Conservation (phyloP, 2,113 vertebrate species). For the Alaudala cheleensis region DNA sequence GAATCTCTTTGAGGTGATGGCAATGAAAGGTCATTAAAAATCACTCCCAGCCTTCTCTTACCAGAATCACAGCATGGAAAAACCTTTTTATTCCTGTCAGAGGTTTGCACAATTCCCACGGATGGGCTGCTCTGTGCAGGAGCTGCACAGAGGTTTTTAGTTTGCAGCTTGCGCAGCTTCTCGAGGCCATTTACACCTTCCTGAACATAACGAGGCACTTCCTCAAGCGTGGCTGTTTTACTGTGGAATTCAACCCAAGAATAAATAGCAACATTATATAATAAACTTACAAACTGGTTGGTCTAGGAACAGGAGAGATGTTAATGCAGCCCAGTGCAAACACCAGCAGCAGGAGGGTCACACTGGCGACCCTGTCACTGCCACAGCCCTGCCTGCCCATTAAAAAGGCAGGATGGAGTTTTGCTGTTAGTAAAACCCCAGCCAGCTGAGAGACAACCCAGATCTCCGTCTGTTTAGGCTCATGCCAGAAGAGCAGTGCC, state of each 20-base stretch:
- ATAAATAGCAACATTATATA: not conserved
- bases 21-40: slow-evolving; percentile 1
- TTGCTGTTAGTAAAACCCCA: not conserved
- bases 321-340: not conserved
- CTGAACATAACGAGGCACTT: not conserved
- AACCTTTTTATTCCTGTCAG: not conserved
- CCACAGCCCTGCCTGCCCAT: rapidly evolving
- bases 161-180: not conserved
- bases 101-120: not conserved
- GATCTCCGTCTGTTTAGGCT: not conserved
- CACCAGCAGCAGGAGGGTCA: not conserved
- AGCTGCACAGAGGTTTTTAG: not conserved
- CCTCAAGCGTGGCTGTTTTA: slow-evolving; percentile 1
- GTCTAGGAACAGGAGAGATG: not conserved
- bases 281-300: not conserved
- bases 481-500: not conserved
- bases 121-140: not conserved
- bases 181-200: slow-evolving; percentile 16
- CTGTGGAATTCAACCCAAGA: slow-evolving; percentile 11
- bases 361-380: rapidly evolving
- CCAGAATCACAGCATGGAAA: slow-evolving; percentile 14
- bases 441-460: not conserved
- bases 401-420: not conserved
- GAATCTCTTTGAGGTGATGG: not conserved
- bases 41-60: not conserved